Conservation (phyloP, 2,113 vertebrate genomes). For the Xenotilapia flavipinnis region DNA sequence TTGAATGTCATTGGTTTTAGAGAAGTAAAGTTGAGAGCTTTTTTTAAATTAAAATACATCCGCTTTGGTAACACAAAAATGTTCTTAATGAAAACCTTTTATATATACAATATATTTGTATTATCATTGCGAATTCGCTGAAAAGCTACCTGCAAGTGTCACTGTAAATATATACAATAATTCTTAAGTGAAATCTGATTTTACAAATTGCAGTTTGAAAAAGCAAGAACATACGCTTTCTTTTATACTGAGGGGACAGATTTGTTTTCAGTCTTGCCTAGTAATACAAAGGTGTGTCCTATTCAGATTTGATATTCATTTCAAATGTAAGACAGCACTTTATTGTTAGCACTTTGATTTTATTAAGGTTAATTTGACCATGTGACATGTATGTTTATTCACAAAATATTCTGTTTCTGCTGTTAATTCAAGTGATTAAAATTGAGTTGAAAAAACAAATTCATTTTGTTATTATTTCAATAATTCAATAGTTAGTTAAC, state of each 20-base stretch:
- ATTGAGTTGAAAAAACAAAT: not conserved
- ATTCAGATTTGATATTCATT: not conserved
- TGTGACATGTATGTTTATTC: not conserved
- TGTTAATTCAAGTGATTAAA: not conserved
- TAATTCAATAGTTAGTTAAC: not conserved
- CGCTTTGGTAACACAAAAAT: not conserved
- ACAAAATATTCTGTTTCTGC: not conserved
- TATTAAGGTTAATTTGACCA: not conserved
- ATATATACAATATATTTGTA: not conserved
- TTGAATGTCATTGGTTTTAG: not conserved
- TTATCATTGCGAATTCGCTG: rapidly evolving
- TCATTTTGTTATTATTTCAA: not conserved
- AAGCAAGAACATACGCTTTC: not conserved
- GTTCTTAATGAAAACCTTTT: not conserved
- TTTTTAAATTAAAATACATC: not conserved
- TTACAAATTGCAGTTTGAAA: not conserved
- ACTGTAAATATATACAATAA: rapidly evolving
- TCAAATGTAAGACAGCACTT: not conserved
- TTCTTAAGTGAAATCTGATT: not conserved
- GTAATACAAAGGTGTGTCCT: not conserved
- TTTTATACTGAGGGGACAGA: not conserved
- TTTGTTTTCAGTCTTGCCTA: not conserved
- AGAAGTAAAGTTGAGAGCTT: not conserved
- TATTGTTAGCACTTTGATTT: not conserved
- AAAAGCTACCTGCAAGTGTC: not conserved